Evolutionary conservation across 2,888 invertebrate species (phyloP), one percentile per base, ranked within the genome.

Genomic region (Drosophila setosimentum): DNA sequence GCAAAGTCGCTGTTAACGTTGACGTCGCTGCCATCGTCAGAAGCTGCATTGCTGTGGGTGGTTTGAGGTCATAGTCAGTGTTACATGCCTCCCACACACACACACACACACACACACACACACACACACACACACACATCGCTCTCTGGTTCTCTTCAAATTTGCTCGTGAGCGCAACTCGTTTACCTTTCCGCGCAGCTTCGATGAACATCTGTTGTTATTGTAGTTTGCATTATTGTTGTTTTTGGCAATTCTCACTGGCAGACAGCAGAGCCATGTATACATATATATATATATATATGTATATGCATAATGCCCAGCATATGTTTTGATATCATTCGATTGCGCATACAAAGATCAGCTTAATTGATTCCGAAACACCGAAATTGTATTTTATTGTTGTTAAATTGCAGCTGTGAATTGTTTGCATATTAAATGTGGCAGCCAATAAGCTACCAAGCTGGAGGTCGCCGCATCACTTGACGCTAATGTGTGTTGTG

Each of bases 41-140:
- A 73, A 73, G 68, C 70, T 45, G 69, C 35, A 61, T 60, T 65
- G 60, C 76, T 80, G 86, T 88, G 89, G 86, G 86, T 88, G 83
- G 83, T 80, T 83, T 83, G 83, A 82, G 82, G 82, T 82, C 82
- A 82, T 76, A 82, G 83, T 82, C 82, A 82, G 78, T 83, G 83
- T 82, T 82, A 82, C 83, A 80, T 70, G 73, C 71, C 72, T 75
- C 73, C 80, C 67, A 76, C 59, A 66, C 10, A n/a, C 40, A 11
- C 65, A 59, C 75, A 75, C 80, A 79, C 67, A 78, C 70, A 55
- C 42, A 57, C 18, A 33, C 40, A 27, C 49, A 57, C 27, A 16
- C 24, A 71, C 66, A 5, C 33, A 16, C 35, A 18, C 64, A 60
- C 73, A 75, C 80, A 78, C 70, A 79, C 71, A 62, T 65, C 42